A percentile compares a stretch with the other conserved stretches of the same genome.
Evolutionary conservation across 2,797 vertebrate genomes (phyloP).

Genomic region (Pseudochaenichthys georgianus): DNA sequence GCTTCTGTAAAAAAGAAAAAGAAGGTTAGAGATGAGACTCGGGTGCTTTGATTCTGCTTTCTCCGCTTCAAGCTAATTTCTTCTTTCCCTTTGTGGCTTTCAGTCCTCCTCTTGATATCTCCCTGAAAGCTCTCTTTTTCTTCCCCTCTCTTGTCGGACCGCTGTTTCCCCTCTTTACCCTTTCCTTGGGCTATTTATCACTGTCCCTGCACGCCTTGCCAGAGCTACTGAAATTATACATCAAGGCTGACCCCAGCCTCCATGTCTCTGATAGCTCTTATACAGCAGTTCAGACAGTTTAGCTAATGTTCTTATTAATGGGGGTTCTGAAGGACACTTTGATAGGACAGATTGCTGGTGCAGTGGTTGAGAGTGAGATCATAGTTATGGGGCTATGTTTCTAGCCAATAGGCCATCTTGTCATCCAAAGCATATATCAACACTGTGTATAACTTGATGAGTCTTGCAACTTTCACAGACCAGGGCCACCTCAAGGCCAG

Average conservation of each 20-base stretch:
- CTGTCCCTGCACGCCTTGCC: slow-evolving; percentile 39
- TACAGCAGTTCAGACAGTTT: slow-evolving; percentile 41
- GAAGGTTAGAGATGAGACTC: slow-evolving; percentile 38
- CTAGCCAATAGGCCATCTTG: slow-evolving; percentile 11
- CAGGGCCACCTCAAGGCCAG: slow-evolving; percentile 5
- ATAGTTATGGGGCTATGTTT: slow-evolving; percentile 23
- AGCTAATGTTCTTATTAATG: slow-evolving; percentile 51
- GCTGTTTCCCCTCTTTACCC: slow-evolving; percentile 28
- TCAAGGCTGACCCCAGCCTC: slow-evolving; percentile 36
- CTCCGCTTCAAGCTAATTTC: slow-evolving; percentile 67
- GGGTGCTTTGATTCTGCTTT: slow-evolving; percentile 64
- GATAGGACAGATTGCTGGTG: slow-evolving; percentile 30
- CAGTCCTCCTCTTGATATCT: slow-evolving; percentile 42
- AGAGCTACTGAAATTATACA: slow-evolving; percentile 49
- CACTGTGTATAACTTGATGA: slow-evolving; percentile 6
- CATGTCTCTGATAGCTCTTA: slow-evolving; percentile 33
- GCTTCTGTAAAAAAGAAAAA: slow-evolving; percentile 28
- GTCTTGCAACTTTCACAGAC: neutral
- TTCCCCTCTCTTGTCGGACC: slow-evolving; percentile 1
- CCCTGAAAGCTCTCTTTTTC: slow-evolving; percentile 17
- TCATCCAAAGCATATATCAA: slow-evolving; percentile 4
- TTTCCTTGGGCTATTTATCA: slow-evolving; percentile 56
- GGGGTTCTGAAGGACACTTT: slow-evolving; percentile 40
- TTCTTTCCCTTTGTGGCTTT: slow-evolving; percentile 51
- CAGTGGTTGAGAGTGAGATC: slow-evolving; percentile 31